These are phyloP conservation scores for Aleiodes testaceus DNA, from an alignment of 2,888 invertebrate genomes.

Conservation along the genomic window DNA sequence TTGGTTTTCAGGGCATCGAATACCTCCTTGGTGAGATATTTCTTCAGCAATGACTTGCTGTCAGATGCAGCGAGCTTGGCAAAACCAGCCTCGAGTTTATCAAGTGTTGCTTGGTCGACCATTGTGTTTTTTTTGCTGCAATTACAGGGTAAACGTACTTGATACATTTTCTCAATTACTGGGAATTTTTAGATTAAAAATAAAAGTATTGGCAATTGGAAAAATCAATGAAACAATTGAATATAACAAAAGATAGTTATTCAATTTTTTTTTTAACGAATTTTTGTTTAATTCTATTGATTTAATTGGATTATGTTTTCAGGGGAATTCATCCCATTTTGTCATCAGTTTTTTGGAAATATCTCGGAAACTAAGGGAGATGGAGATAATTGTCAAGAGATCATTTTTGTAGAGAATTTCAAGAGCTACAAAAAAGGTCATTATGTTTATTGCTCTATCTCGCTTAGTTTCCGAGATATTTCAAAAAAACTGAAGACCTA, in stretches of 20 bases:
- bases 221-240: neutral
- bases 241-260: neutral
- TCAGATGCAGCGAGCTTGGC: constrained; percentile 90
- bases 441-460: no score
- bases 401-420: no score
- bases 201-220: neutral
- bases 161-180: constrained; percentile 16
- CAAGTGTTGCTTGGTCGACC: constrained; percentile 93
- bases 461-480: no score
- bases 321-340: no score
- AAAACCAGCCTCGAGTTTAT: constrained; percentile 93
- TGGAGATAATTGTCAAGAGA: no score
- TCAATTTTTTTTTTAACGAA: neutral
- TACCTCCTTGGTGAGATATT: constrained; percentile 92
- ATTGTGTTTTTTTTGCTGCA: constrained; percentile 83
- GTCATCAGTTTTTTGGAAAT: no score
- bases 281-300: neutral
- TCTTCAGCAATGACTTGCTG: constrained; percentile 97
- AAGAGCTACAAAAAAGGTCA: no score
- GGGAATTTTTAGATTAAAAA: neutral
- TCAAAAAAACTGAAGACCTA: no score
- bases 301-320: neutral
- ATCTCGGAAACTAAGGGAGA: no score
- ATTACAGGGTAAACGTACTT: constrained; percentile 55
- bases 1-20: constrained; percentile 93